Evolutionary conservation across 37 sponge, comb jelly and placozoan genomes (phyloP), one percentile per base, ranked within the genome.

Genomic region (Lycopodina hypogea): DNA sequence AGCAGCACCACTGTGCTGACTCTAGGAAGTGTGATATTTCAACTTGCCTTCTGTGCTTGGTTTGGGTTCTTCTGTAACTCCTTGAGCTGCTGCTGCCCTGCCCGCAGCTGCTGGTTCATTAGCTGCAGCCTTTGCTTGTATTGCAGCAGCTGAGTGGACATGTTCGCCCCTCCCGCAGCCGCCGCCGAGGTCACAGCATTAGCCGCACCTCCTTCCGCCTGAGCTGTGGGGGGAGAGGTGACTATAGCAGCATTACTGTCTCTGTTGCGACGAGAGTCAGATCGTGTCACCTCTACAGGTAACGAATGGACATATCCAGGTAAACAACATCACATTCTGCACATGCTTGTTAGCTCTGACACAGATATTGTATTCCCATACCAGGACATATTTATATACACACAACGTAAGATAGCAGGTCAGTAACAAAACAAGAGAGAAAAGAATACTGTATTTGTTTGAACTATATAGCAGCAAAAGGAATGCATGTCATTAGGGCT

Each of bases 1-100:
- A n/a, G n/a, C n/a, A n/a, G n/a, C n/a, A n/a, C n/a, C n/a, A n/a
- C n/a, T n/a, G n/a, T n/a, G n/a, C n/a, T n/a, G n/a, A n/a, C n/a
- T n/a, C n/a, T n/a, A n/a, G n/a, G n/a, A n/a, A n/a, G n/a, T n/a
- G n/a, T n/a, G n/a, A n/a, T n/a, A n/a, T n/a, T n/a, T n/a, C n/a
- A 12, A 18, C 60, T 28, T 29, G 82, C 79, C 87, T 87, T 75
- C 41, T 83, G 85, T 30, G 75, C 74, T 55, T 92, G 84, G 58
- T 64, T 55, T 1, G 91, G 91, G 17, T 57, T 67, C 61, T 92
- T 87, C 73, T 92, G 84, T 1, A 92, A 75, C 77, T 92, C 92
- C 82, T 84, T 87, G 74, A 92, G 74, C 56, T 92, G 88, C 61
- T 87, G 88, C 60, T 92, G 84, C 32, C 92, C 92, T 17, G 63